Evolutionary conservation across 2,113 vertebrate species (phyloP).

Genomic region (Vulpes lagopus): DNA sequence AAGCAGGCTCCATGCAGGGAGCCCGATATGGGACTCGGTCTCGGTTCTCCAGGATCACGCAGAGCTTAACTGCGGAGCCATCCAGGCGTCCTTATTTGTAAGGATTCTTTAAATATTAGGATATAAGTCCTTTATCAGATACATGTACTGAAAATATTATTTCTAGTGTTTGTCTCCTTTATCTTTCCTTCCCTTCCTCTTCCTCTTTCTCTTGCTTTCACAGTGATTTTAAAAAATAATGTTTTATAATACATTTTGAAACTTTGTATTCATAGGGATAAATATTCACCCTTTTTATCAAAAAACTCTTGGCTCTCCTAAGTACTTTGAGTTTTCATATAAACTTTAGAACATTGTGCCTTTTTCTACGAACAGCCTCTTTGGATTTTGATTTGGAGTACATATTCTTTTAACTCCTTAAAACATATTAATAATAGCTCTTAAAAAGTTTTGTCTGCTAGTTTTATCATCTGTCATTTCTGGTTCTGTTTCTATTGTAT

Average conservation of each 20-base stretch:
- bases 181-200: not conserved
- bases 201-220: not conserved
- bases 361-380: not conserved
- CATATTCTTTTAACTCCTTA: not conserved
- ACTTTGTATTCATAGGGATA: too few relatives aligned
- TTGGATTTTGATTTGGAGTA: not conserved
- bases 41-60: too few relatives aligned
- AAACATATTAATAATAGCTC: not conserved
- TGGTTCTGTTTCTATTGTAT: not conserved
- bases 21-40: too few relatives aligned
- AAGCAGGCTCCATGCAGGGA: too few relatives aligned
- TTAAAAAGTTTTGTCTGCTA: not conserved
- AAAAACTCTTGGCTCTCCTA: not conserved
- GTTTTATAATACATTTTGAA: not conserved
- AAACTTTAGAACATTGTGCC: not conserved
- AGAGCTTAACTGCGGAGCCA: too few relatives aligned
- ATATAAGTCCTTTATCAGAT: not conserved
- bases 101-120: not conserved
- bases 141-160: not conserved
- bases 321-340: not conserved
- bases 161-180: not conserved
- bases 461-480: not conserved
- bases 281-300: not conserved
- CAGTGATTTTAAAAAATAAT: not conserved
- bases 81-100: not conserved